phyloP scores from a whole-genome alignment of 2,797 vertebrate genomes.

The Scomberomorus guttatus region DNA sequence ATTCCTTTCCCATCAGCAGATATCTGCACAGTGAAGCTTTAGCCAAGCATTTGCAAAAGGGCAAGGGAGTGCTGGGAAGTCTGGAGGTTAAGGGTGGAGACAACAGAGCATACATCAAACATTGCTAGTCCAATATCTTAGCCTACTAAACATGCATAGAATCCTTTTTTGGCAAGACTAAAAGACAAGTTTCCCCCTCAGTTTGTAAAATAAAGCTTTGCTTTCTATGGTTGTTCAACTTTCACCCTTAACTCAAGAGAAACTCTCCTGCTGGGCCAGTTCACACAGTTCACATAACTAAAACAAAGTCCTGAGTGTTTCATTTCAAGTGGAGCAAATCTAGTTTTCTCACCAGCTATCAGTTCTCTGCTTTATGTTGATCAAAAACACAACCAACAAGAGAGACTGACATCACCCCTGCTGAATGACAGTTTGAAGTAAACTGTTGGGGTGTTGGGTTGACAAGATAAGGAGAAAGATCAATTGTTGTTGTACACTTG shows the following conservation, averaged over 20 bases:
- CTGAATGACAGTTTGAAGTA: constrained; percentile 33
- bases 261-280: not conserved
- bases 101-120: constrained; percentile 53
- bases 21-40: constrained; percentile 27
- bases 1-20: constrained; percentile 12
- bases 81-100: constrained; percentile 68
- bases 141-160: constrained; percentile 42
- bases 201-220: constrained; percentile 56
- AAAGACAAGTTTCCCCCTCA: constrained; percentile 32
- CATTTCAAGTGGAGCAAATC: constrained; percentile 21
- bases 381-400: constrained; percentile 18
- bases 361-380: constrained; percentile 36
- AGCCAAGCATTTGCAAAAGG: constrained; percentile 31
- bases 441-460: constrained; percentile 54
- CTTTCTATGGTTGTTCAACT: constrained; percentile 18
- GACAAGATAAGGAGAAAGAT: constrained; percentile 56
- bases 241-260: constrained; percentile 22
- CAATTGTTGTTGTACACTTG: constrained; percentile 71
- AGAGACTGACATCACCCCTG: not conserved
- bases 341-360: constrained; percentile 30
- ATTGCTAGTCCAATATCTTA: constrained; percentile 33
- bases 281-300: constrained; percentile 21
- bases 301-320: constrained; percentile 3
- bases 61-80: constrained; percentile 56
- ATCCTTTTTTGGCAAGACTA: constrained; percentile 47